Base-by-base conservation (phyloP, 2,888 invertebrate genomes). In the Zaprionus obscuricornis region DNA sequence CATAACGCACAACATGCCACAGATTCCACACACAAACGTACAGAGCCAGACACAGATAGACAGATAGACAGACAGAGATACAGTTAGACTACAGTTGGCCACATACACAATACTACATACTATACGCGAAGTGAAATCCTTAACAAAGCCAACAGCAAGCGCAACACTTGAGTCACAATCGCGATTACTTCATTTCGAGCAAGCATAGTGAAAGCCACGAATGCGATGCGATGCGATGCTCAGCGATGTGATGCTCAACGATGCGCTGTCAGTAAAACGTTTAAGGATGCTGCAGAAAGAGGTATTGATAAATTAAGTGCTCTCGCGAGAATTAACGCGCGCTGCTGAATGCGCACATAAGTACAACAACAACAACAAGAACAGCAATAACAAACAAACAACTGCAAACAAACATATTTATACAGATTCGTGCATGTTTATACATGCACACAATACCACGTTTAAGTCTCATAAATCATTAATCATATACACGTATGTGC, bases 261-360 rank as follows among this genome's bases (percentile, higher is more conserved):
- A 18, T 13, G 29, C 18, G 43, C 13, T 54, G 62, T 34, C 27
- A 33, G 59, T 37, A 43, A 40, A 64, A 18, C 65, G 54, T 37
- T 68, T 56, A 51, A 51, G 59, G 29, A 59, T 52, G 49, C 22
- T 24, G 26, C 47, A 24, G 45, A 64, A 68, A 58, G 36, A 31
- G 14, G 54, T 65, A 59, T 65, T 59, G 59, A 39, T 51, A 59
- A 54, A 65, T 65, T 33, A 64, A 70, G 70, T 67, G 70, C 58
- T 42, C 65, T 54, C 63, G n/a, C 11, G 20, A 26, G 63, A 39
- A 27, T 17, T 31, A 62, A 34, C 36, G 34, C 31, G 31, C 16
- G n/a, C n/a, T n/a, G n/a, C 34, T 18, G 16, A 40, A 20, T 40
- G 18, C 34, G 42, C 17, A 18, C 37, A 31, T 4, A 2, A 7